These are phyloP conservation scores for Chloroceryle amazona DNA, from an alignment of 2,797 vertebrate species.

Conservation along the genomic window DNA sequence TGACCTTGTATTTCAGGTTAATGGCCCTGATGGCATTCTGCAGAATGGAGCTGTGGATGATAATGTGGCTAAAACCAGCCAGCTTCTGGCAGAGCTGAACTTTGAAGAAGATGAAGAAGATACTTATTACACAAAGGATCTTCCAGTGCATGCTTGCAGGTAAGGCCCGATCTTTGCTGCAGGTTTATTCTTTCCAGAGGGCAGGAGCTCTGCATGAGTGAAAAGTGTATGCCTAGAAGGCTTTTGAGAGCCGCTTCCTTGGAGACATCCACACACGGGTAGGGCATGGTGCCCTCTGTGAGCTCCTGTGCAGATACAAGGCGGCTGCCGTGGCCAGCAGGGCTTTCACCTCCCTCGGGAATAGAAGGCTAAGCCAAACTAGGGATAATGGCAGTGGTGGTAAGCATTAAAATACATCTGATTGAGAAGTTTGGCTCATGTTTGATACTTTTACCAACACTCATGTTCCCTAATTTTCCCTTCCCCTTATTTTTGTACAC, in stretches of 20 bases:
- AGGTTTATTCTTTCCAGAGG: background rate
- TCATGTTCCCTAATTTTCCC: accelerated
- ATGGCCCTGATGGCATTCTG: slow-evolving; percentile 90
- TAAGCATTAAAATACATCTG: background rate
- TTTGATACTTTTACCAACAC: background rate
- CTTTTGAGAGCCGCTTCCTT: background rate
- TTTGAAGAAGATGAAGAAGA: slow-evolving; percentile 97
- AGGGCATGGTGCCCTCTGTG: background rate
- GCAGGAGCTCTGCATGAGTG: background rate
- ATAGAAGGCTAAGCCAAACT: accelerated
- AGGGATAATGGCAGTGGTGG: background rate
- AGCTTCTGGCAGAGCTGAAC: slow-evolving; percentile 92
- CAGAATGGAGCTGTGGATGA: slow-evolving; percentile 92
- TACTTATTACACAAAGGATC: slow-evolving; percentile 95
- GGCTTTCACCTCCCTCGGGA: background rate
- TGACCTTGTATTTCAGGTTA: slow-evolving; percentile 79
- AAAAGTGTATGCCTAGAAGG: background rate
- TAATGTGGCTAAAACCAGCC: slow-evolving; percentile 89
- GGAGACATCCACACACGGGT: background rate
- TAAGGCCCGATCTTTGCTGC: background rate
- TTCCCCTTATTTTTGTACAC: background rate
- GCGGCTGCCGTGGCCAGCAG: accelerated
- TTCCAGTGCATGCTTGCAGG: slow-evolving; percentile 97
- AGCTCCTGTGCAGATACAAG: background rate
- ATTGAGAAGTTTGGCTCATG: background rate